These are phyloP conservation scores for Tragopan temminckii DNA, from an alignment of 2,797 vertebrate genomes.

Conservation along the genomic window DNA sequence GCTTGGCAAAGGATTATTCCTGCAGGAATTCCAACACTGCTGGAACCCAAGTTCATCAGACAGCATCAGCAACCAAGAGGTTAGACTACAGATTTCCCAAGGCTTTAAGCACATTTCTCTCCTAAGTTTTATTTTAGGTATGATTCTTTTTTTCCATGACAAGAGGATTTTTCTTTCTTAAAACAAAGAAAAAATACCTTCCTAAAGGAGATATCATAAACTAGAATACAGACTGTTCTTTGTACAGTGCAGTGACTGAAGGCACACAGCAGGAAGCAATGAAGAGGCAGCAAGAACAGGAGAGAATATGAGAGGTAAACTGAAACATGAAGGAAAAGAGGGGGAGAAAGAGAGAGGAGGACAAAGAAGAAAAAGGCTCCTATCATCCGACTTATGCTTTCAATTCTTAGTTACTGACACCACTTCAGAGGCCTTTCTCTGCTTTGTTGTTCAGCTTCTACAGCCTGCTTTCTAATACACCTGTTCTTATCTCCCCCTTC, in stretches of 20 bases:
- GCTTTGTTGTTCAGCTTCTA: not conserved
- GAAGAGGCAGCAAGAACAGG: not conserved
- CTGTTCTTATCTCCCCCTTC: not conserved
- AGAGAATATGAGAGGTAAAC: not conserved
- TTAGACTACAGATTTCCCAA: not conserved
- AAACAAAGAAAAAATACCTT: not conserved
- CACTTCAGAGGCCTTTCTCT: not conserved
- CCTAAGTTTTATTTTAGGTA: not conserved
- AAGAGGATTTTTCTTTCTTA: not conserved
- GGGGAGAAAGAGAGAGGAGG: not conserved
- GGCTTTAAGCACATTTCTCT: not conserved
- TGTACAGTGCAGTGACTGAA: not conserved
- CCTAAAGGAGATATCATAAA: not conserved
- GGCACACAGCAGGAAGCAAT: not conserved
- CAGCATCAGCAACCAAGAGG: not conserved
- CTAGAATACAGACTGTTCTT: not conserved
- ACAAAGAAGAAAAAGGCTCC: not conserved
- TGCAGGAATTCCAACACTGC: not conserved
- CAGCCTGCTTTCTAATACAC: not conserved
- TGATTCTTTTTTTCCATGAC: not conserved
- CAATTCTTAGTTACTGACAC: not conserved
- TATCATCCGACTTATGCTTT: not conserved
- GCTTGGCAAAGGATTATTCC: not conserved
- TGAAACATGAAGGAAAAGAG: not conserved
- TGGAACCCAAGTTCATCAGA: not conserved